Base-by-base conservation (phyloP, 2,888 invertebrate species). In the Pardosa pseudoannulata region DNA sequence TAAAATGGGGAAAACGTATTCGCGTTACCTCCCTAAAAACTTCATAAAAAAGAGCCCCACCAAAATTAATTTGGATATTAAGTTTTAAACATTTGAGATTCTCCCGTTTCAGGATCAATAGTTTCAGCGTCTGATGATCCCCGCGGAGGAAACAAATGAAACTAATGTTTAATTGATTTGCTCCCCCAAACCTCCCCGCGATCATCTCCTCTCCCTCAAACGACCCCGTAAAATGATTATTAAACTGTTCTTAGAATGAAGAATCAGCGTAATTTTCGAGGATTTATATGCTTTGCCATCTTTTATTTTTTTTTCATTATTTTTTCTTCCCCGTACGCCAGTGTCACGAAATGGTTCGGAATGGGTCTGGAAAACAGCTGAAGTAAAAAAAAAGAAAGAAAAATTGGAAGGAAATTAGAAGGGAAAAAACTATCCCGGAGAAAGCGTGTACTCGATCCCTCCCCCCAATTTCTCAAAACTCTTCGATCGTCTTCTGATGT, bases 401-500 rank as follows among this genome's bases (percentile, higher is more conserved):
- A 41, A 73, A 67, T 19, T 11, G 0, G 27, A 64, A 62, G 16
- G n/a, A 28, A 32, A 67, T 27, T 32, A 6, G 27, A 67, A 67
- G n/a, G 13, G 1, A 13, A 65, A 29, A 65, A 29, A 62, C 7
- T 3, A 29, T 13, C 16, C n/a, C n/a, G n/a, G n/a, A n/a, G 67
- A 32, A 28, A 67, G 32, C 67, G 67, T 67, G 67, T 67, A 67
- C n/a, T 7, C 6, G 67, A n/a, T 19, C 31, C 81, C 81, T 82
- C 81, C 81, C 81, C 68, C 75, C 41, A 68, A 70, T 75, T 75
- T 75, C 75, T 82, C 81, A 82, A 75, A 82, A 82, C 80, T 80
- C 73, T 72, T 72, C 80, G 36, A 36, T 64, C 64, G 68, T 74
- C n/a, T 67, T 82, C 68, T 62, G 74, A 56, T 56, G 29, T 28